A percentile compares a stretch with the other conserved stretches of the same genome.
Conservation (phyloP, 2,888 invertebrate species). For the Oscheius myriophilus region DNA sequence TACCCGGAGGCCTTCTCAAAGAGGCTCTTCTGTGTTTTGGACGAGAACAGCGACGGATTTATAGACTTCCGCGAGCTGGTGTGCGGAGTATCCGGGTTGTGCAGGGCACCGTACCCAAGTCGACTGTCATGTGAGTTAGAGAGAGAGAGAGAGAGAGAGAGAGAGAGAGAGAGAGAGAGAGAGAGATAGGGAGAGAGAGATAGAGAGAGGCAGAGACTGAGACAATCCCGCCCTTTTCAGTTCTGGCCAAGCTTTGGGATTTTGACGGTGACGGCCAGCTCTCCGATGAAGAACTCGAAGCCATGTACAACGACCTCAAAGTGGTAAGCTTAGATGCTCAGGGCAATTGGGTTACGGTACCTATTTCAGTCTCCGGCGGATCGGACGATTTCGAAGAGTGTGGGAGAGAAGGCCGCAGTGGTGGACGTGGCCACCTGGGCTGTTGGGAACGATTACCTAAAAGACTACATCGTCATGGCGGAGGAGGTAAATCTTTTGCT, state of each 20-base stretch:
- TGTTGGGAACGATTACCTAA: conserved; percentile 44
- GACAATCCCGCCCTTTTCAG: conserved; percentile 35
- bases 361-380: conserved; percentile 28
- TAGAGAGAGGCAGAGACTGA: no score
- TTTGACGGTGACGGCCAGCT: conserved; percentile 54
- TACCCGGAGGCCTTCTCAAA: conserved; percentile 38
- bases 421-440: conserved; percentile 62
- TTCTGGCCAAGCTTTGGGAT: conserved; percentile 62
- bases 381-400: conserved; percentile 39
- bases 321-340: conserved; percentile 35
- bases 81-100: conserved; percentile 91
- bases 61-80: conserved; percentile 94
- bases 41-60: conserved; percentile 90
- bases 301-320: conserved; percentile 48
- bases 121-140: conserved; percentile 78
- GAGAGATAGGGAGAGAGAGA: no score
- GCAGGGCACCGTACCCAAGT: conserved; percentile 86
- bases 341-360: background rate
- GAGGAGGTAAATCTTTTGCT: conserved; percentile 32
- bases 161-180: no score
- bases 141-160: no score
- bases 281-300: conserved; percentile 43
- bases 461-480: conserved; percentile 45
- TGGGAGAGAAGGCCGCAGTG: conserved; percentile 40
- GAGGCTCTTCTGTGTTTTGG: conserved; percentile 81